A percentile compares a stretch with the other conserved stretches of the same genome.
Evolutionary conservation across 2,888 invertebrate genomes (phyloP).

Genomic region (Meta bourneti): DNA sequence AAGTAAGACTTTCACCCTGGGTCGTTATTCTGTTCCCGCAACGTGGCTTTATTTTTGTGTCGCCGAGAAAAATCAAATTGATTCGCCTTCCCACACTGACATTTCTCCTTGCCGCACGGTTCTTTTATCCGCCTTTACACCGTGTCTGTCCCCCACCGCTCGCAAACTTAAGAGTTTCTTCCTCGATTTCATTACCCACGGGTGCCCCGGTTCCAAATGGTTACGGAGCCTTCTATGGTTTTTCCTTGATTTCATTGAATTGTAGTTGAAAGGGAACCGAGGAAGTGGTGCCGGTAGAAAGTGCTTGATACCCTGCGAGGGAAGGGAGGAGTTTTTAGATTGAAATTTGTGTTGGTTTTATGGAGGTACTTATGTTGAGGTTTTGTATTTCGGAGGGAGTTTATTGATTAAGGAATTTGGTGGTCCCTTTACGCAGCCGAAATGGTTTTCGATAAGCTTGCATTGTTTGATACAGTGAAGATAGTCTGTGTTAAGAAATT

Average conservation of each 20-base stretch:
- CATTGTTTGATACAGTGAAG: not conserved
- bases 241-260: slow-evolving; percentile 54
- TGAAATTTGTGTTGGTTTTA: slow-evolving; percentile 35
- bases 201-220: slow-evolving; percentile 32
- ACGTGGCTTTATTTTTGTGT: not conserved
- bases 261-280: slow-evolving; percentile 9
- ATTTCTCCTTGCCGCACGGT: not conserved
- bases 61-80: slow-evolving; percentile 28
- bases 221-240: slow-evolving; percentile 32
- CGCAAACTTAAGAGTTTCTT: not conserved
- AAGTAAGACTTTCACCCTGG: not conserved
- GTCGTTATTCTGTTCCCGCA: slow-evolving; percentile 20
- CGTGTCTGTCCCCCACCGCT: slow-evolving; percentile 1
- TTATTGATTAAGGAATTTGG: slow-evolving; percentile 40
- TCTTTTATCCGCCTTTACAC: not conserved
- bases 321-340: slow-evolving; percentile 12
- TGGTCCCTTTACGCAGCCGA: not conserved
- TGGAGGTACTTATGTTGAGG: slow-evolving; percentile 23
- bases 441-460: not conserved
- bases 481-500: not conserved
- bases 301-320: not conserved
- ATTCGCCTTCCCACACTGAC: slow-evolving; percentile 18
- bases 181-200: slow-evolving; percentile 61
- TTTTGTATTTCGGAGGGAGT: slow-evolving; percentile 8
- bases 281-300: not conserved